Percentiles rank a stretch among this genome's conserved stretches.
Evolutionary conservation across 2,888 invertebrate species (phyloP).

Genomic region (Lordiphosa andalusiaca): DNA sequence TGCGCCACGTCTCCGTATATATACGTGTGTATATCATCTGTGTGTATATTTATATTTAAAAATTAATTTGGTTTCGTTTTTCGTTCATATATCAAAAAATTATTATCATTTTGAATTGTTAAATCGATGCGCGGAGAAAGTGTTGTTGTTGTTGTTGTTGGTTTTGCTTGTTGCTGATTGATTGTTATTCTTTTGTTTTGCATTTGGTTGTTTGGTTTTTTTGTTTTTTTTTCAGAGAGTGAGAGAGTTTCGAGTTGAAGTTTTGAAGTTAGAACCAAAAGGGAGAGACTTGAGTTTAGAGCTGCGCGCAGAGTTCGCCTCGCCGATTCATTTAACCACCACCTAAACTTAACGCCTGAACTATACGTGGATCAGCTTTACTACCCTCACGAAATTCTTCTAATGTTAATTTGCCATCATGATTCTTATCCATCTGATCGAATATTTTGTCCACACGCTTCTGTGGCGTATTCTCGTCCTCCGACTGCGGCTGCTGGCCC

Average conservation of each 20-base stretch:
- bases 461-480: slow-evolving; percentile 95
- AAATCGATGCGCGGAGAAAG: slow-evolving; percentile 58
- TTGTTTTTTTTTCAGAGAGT: slow-evolving; percentile 1
- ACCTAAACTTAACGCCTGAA: slow-evolving; percentile 95
- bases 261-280: slow-evolving; percentile 16
- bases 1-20: slow-evolving; percentile 48
- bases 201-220: slow-evolving; percentile 2
- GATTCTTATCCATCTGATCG: slow-evolving; percentile 99
- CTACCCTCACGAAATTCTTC: slow-evolving; percentile 99
- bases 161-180: slow-evolving; percentile 1
- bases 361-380: slow-evolving; percentile 98
- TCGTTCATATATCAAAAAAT: slow-evolving; percentile 65
- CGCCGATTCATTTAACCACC: slow-evolving; percentile 82
- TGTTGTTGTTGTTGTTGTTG: slow-evolving; percentile 8
- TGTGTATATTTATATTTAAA: slow-evolving; percentile 39
- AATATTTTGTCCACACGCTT: slow-evolving; percentile 99
- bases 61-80: slow-evolving; percentile 22
- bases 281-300: slow-evolving; percentile 6
- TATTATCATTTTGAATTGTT: slow-evolving; percentile 68
- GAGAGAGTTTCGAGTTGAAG: slow-evolving; percentile 7
- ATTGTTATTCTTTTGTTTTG: slow-evolving; percentile 1
- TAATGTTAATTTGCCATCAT: slow-evolving; percentile 97
- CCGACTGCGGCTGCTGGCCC: slow-evolving; percentile 93
- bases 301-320: slow-evolving; percentile 15
- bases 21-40: slow-evolving; percentile 25